Percentiles rank a stretch among this genome's conserved stretches.
Evolutionary conservation across 2,888 invertebrate species (phyloP).

Genomic region (Lacanobia oleracea): DNA sequence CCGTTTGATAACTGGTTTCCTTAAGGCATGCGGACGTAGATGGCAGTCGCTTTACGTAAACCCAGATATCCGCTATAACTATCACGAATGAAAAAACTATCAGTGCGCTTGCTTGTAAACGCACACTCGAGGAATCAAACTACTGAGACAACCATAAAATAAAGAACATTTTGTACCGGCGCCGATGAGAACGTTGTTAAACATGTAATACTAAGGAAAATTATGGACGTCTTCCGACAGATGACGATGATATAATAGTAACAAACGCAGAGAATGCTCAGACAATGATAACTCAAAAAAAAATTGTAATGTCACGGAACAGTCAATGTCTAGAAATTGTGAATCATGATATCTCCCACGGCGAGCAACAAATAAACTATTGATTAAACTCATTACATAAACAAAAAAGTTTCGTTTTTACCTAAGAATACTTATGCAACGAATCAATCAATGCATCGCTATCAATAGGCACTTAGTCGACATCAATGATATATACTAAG

Average conservation of each 20-base stretch:
- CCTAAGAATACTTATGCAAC: slow-evolving; percentile 61
- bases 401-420: slow-evolving; percentile 52
- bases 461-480: slow-evolving; percentile 57
- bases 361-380: slow-evolving; percentile 47
- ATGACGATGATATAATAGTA: slow-evolving; percentile 36
- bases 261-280: slow-evolving; percentile 33
- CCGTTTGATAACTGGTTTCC: slow-evolving; percentile 20
- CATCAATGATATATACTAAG: slow-evolving; percentile 54
- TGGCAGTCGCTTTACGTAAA: slow-evolving; percentile 54
- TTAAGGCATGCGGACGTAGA: slow-evolving; percentile 34
- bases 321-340: slow-evolving; percentile 39
- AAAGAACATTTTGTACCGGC: slow-evolving; percentile 20
- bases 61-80: slow-evolving; percentile 51
- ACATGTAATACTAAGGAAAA: slow-evolving; percentile 32
- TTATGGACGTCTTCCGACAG: slow-evolving; percentile 37
- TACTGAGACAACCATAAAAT: slow-evolving; percentile 13
- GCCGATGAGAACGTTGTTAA: slow-evolving; percentile 36
- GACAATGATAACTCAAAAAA: slow-evolving; percentile 47
- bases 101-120: slow-evolving; percentile 14
- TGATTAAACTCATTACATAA: slow-evolving; percentile 61
- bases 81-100: slow-evolving; percentile 46
- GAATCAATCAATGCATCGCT: slow-evolving; percentile 53
- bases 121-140: slow-evolving; percentile 3
- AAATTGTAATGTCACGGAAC: slow-evolving; percentile 46
- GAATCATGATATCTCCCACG: slow-evolving; percentile 55